phyloP scores from a whole-genome alignment of 2,888 invertebrate species.

The Sarcophaga caerulescens region DNA sequence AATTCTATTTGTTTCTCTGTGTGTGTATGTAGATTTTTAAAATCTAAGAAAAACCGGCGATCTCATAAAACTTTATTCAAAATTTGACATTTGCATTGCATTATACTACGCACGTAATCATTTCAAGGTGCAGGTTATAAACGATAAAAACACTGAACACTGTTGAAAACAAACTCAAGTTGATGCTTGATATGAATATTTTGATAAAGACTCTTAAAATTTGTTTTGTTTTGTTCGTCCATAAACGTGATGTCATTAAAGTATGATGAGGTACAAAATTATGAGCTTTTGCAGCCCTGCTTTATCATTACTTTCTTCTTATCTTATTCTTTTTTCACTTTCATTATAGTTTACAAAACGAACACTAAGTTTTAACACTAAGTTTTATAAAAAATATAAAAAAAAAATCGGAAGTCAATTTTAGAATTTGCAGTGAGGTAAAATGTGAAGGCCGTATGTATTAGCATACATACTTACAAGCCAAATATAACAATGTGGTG shows the following conservation, averaged over 20 bases:
- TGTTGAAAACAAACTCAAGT: conserved; percentile 28
- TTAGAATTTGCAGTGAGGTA: background rate
- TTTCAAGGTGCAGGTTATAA: background rate
- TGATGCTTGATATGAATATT: conserved; percentile 50
- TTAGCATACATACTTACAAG: background rate
- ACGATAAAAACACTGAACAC: background rate
- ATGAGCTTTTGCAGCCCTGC: background rate
- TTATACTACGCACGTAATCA: too few species aligned
- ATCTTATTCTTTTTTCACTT: background rate
- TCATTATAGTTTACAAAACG: too few species aligned
- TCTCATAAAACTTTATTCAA: background rate
- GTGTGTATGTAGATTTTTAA: too few species aligned
- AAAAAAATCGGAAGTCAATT: background rate
- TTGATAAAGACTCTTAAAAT: conserved; percentile 47
- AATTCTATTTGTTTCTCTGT: too few species aligned
- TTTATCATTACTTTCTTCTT: background rate
- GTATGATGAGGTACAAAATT: background rate
- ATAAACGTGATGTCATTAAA: conserved; percentile 3
- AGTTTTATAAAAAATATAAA: too few species aligned
- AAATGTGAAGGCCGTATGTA: too few species aligned
- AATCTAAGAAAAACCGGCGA: too few species aligned
- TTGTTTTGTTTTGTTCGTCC: conserved; percentile 20
- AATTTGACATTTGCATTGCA: background rate
- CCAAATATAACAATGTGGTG: too few species aligned
- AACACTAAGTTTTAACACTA: too few species aligned